A percentile compares a stretch with the other conserved stretches of the same genome.
Evolutionary conservation across 2,888 invertebrate species (phyloP).

Genomic region (Mechanitis messenoides): DNA sequence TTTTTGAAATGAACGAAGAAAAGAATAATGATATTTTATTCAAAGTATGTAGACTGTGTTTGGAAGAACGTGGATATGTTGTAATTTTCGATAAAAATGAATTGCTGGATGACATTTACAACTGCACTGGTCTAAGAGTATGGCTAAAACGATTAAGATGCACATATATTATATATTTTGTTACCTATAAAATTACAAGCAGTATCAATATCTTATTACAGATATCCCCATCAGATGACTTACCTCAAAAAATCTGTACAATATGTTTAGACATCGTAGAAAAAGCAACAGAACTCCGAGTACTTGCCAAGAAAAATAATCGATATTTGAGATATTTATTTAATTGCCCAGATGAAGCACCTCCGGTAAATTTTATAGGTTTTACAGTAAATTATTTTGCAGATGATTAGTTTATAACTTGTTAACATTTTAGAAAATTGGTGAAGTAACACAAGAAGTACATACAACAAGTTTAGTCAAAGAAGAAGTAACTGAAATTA

Average conservation of each 20-base stretch:
- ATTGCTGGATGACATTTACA: slow-evolving; percentile 22
- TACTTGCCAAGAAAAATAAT: slow-evolving; percentile 44
- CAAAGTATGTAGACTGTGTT: slow-evolving; percentile 27
- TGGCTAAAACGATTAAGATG: background rate
- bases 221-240: slow-evolving; percentile 35
- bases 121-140: slow-evolving; percentile 26
- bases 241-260: slow-evolving; percentile 51
- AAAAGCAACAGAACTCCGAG: slow-evolving; percentile 40
- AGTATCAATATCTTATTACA: slow-evolving; percentile 14
- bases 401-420: too few species aligned
- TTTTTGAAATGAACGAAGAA: slow-evolving; percentile 15
- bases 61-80: slow-evolving; percentile 22
- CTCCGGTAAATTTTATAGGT: slow-evolving; percentile 16
- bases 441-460: background rate
- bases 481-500: background rate
- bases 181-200: background rate
- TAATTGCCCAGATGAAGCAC: slow-evolving; percentile 8
- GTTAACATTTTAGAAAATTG: slow-evolving; percentile 4
- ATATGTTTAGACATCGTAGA: slow-evolving; percentile 43
- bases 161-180: background rate
- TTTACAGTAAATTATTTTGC: background rate
- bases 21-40: slow-evolving; percentile 19
- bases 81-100: slow-evolving; percentile 22
- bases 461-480: background rate
- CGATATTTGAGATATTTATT: slow-evolving; percentile 37